A percentile compares a stretch with the other conserved stretches of the same genome.
Conservation (phyloP, 2,888 invertebrate species). For the Orgyia antiqua region DNA sequence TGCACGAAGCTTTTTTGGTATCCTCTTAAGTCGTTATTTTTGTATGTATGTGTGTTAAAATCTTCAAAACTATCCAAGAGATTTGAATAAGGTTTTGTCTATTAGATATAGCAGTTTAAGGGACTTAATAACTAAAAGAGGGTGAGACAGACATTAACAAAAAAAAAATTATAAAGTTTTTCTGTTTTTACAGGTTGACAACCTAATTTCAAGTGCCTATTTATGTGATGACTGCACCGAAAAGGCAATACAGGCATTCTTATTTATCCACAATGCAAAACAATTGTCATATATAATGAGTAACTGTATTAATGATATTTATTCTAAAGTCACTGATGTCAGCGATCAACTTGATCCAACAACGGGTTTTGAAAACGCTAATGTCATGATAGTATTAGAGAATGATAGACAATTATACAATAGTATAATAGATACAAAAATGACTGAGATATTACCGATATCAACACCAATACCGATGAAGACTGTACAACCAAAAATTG, state of each 20-base stretch:
- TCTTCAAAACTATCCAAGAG: too few species aligned
- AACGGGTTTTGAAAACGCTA: slow-evolving; percentile 26
- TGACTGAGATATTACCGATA: slow-evolving; percentile 26
- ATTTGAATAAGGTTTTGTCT: too few species aligned
- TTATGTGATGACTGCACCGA: slow-evolving; percentile 41
- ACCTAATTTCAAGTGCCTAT: slow-evolving; percentile 28
- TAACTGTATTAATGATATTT: slow-evolving; percentile 36
- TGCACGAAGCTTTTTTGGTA: too few species aligned
- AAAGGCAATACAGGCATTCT: slow-evolving; percentile 39
- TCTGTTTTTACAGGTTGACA: slow-evolving; percentile 36
- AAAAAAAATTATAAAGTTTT: too few species aligned
- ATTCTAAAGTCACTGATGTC: slow-evolving; percentile 39
- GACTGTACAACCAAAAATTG: slow-evolving; percentile 1
- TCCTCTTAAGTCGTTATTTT: too few species aligned
- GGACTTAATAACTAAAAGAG: too few species aligned
- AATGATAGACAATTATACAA: slow-evolving; percentile 30
- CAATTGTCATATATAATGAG: slow-evolving; percentile 34
- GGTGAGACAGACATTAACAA: too few species aligned
- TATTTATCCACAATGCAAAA: slow-evolving; percentile 43
- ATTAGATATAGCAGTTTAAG: too few species aligned
- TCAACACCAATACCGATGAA: slow-evolving; percentile 18
- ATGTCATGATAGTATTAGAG: slow-evolving; percentile 46
- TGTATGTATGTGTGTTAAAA: too few species aligned
- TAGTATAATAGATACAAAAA: slow-evolving; percentile 27
- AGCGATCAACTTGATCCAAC: slow-evolving; percentile 26